These are phyloP conservation scores for Drosophila equinoxialis DNA, from an alignment of 1,140 invertebrate species.

Conservation along the genomic window DNA sequence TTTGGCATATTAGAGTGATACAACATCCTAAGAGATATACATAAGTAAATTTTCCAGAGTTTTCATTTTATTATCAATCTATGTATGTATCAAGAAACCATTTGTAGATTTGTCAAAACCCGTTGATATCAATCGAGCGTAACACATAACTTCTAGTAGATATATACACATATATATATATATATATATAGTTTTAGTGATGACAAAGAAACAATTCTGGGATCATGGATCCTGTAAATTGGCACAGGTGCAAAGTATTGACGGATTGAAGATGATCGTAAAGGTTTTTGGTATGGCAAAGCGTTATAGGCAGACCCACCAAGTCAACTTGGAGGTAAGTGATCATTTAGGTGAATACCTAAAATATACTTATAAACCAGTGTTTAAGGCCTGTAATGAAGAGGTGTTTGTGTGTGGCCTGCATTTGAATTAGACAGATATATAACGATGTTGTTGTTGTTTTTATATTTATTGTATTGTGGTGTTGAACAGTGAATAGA, in stretches of 20 bases:
- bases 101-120: background rate
- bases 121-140: background rate
- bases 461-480: slow-evolving; percentile 30
- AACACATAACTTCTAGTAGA: background rate
- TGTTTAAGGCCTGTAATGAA: background rate
- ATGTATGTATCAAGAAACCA: background rate
- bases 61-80: no score
- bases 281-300: background rate
- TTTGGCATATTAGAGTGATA: no score
- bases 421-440: slow-evolving; percentile 1
- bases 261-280: slow-evolving; percentile 10
- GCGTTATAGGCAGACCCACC: slow-evolving; percentile 7
- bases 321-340: slow-evolving; percentile 6
- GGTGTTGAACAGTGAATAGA: slow-evolving; percentile 36
- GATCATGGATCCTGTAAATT: background rate
- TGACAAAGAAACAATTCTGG: slow-evolving; percentile 3
- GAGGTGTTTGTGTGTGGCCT: background rate
- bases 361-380: background rate
- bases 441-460: background rate
- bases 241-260: background rate
- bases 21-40: no score
- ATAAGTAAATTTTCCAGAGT: no score
- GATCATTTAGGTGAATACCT: background rate
- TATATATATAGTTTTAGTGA: background rate
- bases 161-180: background rate